These are phyloP conservation scores for Panthera tigris DNA, from an alignment of 2,113 vertebrate species.

Conservation along the genomic window DNA sequence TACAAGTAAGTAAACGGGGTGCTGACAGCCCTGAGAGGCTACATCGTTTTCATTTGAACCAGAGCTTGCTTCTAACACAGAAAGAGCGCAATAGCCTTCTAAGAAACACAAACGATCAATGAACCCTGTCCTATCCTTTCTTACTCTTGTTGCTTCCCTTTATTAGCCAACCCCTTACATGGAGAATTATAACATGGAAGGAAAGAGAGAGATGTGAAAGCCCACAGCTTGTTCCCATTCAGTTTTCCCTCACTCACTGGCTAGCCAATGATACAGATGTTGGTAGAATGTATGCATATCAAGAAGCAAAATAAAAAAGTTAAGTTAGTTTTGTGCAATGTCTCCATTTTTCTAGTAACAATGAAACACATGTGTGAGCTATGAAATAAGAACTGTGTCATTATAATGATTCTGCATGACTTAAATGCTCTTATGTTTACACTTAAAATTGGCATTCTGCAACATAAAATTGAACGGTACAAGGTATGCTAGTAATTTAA, in stretches of 20 bases:
- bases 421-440: not conserved
- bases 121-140: not conserved
- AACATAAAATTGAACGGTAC: not conserved
- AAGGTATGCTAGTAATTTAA: not conserved
- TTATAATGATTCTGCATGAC: not conserved
- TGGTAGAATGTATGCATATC: not conserved
- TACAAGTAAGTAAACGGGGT: not conserved
- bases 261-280: not conserved
- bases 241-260: not conserved
- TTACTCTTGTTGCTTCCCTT: not conserved
- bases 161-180: not conserved
- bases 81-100: not conserved
- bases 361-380: not conserved
- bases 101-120: not conserved
- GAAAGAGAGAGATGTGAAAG: too few species aligned
- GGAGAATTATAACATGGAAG: not conserved
- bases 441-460: not conserved
- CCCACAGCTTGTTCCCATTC: not conserved
- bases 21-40: not conserved
- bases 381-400: not conserved
- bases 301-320: not conserved
- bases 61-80: constrained; percentile 38
- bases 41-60: constrained; percentile 23
- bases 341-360: not conserved
- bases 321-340: not conserved